Evolutionary conservation across 2,797 vertebrate species (phyloP), one percentile per base, ranked within the genome.

Genomic region (Tamandua tetradactyla): DNA sequence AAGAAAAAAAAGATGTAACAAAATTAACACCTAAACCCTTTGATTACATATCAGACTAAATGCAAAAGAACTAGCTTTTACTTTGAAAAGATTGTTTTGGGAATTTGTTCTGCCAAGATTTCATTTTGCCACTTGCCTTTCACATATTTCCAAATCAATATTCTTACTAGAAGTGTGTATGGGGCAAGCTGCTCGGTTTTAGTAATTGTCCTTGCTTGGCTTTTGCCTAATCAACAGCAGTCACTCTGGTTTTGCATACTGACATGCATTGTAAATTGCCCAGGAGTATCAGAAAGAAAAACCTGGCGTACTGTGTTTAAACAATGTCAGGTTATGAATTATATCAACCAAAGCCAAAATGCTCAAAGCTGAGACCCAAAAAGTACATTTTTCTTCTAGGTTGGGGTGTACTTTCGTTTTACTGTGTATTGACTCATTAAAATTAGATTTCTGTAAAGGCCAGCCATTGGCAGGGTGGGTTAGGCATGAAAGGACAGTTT

Each of bases 41-140:
- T 96, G 96, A 96, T 94, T 97, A 91, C 47, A 20, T 79, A 89
- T 87, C 57, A 74, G 59, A 81, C 37, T 89, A 78, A 94, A 93
- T 71, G 74, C 52, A 32, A 79, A 94, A 90, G 87, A 94, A 61
- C 5, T 8, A 44, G 64, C 59, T 96, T 80, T 95, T 91, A 61
- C 68, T 87, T 81, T 94, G 42, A 69, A 37, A 86, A 93, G 62
- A 86, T 44, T 72, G 59, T 84, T 94, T 78, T 2, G 55, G 85
- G 32, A 79, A 23, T 92, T 89, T 91, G 18, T 89, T 93, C 44
- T 35, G 44, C 42, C 87, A 61, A 84, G 49, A 18, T 17, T 92
- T 75, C 17, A 69, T 64, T 94, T 84, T 61, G 68, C n/a, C 78
- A 17, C 40, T 82, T 80, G 80, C 79, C 32, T 87, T 7, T 89